phyloP scores from a whole-genome alignment of 2,113 vertebrate genomes.

The Festucalex cinctus region DNA sequence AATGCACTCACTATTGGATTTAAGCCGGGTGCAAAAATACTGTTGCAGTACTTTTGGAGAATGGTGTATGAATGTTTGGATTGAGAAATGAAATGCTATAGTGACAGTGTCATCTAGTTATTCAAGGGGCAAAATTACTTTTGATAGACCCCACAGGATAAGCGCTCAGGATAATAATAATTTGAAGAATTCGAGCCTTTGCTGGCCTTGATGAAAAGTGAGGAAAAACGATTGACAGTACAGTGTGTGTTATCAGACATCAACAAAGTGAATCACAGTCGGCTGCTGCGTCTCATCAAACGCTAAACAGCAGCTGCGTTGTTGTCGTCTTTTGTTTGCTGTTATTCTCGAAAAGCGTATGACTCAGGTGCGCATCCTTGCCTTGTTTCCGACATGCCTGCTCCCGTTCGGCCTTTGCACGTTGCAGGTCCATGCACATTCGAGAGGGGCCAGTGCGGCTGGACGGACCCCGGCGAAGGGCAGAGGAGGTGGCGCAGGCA shows the following conservation, averaged over 20 bases:
- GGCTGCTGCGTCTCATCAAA: not conserved
- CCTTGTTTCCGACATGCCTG: constrained; percentile 7
- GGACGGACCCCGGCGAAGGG: constrained; percentile 58
- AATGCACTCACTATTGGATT: not conserved
- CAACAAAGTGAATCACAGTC: not conserved
- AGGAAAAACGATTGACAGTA: not conserved
- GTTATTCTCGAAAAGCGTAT: not conserved
- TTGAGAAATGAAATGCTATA: too few relatives aligned
- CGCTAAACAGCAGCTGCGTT: not conserved
- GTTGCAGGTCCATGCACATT: constrained; percentile 69
- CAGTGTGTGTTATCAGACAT: not conserved
- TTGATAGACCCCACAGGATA: too few relatives aligned
- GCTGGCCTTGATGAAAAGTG: not conserved
- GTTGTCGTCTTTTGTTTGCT: not conserved
- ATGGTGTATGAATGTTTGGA: too few relatives aligned
- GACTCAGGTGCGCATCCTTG: constrained; percentile 1
- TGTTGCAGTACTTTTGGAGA: too few relatives aligned
- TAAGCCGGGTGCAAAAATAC: not conserved
- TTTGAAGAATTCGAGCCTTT: not conserved
- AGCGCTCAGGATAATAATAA: too few relatives aligned
- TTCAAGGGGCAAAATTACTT: not conserved
- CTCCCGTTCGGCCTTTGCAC: not conserved
- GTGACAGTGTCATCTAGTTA: too few relatives aligned
- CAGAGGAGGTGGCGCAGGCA: constrained; percentile 62
- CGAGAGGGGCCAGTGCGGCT: constrained; percentile 63